Conservation (phyloP, 2,888 invertebrate species). For the Metellina segmentata region DNA sequence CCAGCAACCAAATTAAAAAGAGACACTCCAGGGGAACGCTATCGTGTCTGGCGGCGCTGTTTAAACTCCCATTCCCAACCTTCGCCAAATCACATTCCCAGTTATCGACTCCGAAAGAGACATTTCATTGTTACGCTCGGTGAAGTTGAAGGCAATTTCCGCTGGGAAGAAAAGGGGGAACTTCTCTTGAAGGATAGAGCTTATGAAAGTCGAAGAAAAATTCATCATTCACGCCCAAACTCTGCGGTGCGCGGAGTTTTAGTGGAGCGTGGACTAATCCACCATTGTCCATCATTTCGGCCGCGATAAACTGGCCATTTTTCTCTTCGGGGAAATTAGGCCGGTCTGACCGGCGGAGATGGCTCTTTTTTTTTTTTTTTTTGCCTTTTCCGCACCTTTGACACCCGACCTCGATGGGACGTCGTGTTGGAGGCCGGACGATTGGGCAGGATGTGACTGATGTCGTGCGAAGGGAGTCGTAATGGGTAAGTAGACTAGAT, state of each 20-base stretch:
- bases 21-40: too few species aligned
- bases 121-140: conserved; percentile 27
- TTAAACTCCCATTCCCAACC: neutral
- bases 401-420: too few species aligned
- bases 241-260: neutral
- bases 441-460: too few species aligned
- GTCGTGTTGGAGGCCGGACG: too few species aligned
- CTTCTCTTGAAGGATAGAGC: neutral
- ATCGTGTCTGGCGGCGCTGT: neutral
- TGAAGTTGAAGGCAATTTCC: conserved; percentile 40
- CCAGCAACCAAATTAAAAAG: too few species aligned
- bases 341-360: neutral
- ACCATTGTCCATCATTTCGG: conserved; percentile 45
- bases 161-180: neutral
- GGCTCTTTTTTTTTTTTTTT: too few species aligned
- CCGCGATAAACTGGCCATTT: conserved; percentile 42
- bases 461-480: too few species aligned
- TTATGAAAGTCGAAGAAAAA: neutral
- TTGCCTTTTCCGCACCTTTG: too few species aligned
- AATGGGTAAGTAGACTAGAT: too few species aligned
- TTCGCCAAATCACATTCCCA: neutral
- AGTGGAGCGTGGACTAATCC: neutral
- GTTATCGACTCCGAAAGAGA: conserved; percentile 13
- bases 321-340: conserved; percentile 38
- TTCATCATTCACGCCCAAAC: conserved; percentile 46